Evolutionary conservation across 2,113 vertebrate species (phyloP).

Genomic region (Nothoprocta perdicaria): DNA sequence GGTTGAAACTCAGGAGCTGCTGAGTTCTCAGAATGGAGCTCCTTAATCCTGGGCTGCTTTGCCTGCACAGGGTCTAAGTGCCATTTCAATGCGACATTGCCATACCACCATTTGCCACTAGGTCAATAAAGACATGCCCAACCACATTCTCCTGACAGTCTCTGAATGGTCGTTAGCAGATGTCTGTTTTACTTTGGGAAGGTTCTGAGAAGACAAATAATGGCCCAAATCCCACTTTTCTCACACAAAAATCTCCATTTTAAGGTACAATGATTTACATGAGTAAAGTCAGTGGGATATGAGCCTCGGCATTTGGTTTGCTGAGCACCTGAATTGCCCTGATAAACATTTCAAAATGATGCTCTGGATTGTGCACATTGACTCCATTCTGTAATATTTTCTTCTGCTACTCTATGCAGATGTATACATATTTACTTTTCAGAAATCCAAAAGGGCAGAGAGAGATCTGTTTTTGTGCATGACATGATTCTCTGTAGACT

Average conservation of each 20-base stretch:
- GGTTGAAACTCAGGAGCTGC: not conserved
- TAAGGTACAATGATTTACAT: not conserved
- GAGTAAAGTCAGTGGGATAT: not conserved
- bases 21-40: not conserved
- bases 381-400: not conserved
- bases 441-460: not conserved
- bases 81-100: not conserved
- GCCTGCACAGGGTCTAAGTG: not conserved
- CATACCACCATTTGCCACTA: not conserved
- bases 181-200: not conserved
- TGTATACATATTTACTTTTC: not conserved
- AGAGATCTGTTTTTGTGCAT: fast-evolving
- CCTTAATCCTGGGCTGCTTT: not conserved
- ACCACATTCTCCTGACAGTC: slow-evolving; percentile 5
- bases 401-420: not conserved
- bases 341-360: not conserved
- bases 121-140: not conserved
- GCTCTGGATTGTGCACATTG: not conserved
- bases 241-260: not conserved
- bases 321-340: not conserved
- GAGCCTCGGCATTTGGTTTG: not conserved
- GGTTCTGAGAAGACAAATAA: not conserved
- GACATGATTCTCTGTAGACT: not conserved
- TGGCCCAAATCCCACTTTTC: not conserved
- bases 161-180: slow-evolving; percentile 3